Evolutionary conservation across 2,888 invertebrate genomes (phyloP).

Genomic region (Coronaproctus castanopsis): DNA sequence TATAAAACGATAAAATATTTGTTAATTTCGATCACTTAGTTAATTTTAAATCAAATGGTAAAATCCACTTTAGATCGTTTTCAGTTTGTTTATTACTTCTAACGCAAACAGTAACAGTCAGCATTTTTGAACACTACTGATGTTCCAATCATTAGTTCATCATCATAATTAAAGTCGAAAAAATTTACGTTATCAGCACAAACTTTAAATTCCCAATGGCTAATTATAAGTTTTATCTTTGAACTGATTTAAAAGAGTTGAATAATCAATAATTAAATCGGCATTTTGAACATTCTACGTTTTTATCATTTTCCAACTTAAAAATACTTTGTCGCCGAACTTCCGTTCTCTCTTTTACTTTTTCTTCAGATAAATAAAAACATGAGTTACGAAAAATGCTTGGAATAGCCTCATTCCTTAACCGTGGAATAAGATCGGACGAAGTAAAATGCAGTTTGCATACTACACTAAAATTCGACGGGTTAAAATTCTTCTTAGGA

Average conservation of each 20-base stretch:
- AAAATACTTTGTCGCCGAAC: neutral
- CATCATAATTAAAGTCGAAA: neutral
- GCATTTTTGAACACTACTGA: neutral
- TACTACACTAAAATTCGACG: too few species aligned
- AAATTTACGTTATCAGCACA: neutral
- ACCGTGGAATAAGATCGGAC: too few species aligned
- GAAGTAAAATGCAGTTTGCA: too few species aligned
- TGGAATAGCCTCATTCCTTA: neutral
- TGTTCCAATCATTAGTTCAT: neutral
- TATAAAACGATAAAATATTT: neutral
- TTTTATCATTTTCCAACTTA: neutral
- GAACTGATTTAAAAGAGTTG: neutral
- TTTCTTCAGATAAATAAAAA: neutral
- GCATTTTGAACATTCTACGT: neutral
- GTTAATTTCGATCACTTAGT: neutral
- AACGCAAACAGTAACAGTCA: neutral
- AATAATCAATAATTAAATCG: neutral
- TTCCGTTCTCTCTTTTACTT: neutral
- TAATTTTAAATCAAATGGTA: neutral
- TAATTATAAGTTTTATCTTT: neutral
- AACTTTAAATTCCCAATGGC: neutral
- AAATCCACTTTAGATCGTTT: neutral
- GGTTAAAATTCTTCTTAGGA: too few species aligned
- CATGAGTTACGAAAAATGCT: neutral
- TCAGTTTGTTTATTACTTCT: neutral